Conservation (phyloP, 2,888 invertebrate genomes). For the Morpho helenor region DNA sequence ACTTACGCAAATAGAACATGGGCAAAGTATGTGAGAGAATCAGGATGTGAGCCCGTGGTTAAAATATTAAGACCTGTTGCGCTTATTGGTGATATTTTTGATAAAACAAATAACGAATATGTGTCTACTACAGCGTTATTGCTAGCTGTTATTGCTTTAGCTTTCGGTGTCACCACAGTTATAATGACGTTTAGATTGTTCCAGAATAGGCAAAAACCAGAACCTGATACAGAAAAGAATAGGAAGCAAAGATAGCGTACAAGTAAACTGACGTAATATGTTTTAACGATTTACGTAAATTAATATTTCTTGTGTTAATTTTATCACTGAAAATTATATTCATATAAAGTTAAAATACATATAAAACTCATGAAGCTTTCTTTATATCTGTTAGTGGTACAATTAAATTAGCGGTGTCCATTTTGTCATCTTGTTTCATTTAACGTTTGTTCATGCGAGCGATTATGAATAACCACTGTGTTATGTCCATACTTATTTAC, state of each 20-base stretch:
- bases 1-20: conserved; percentile 82
- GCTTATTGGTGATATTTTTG: conserved; percentile 44
- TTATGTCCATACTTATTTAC: too few relatives aligned
- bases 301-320: too few relatives aligned
- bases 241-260: conserved; percentile 56
- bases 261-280: too few relatives aligned
- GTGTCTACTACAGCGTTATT: conserved; percentile 51
- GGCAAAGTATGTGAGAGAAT: conserved; percentile 85
- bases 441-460: too few relatives aligned
- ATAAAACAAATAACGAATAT: conserved; percentile 31
- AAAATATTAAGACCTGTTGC: conserved; percentile 69
- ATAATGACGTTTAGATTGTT: conserved; percentile 60
- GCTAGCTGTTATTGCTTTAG: conserved; percentile 53
- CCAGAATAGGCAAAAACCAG: conserved; percentile 36
- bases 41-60: conserved; percentile 79
- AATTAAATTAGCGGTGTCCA: too few relatives aligned
- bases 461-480: too few relatives aligned
- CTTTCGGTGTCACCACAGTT: conserved; percentile 49
- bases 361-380: too few relatives aligned
- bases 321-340: too few relatives aligned
- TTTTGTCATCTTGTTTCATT: too few relatives aligned
- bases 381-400: too few relatives aligned
- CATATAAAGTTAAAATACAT: too few relatives aligned
- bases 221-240: conserved; percentile 48
- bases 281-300: too few relatives aligned